Conservation (phyloP, 2,113 vertebrate species). For the Dendrocopos noguchii region DNA sequence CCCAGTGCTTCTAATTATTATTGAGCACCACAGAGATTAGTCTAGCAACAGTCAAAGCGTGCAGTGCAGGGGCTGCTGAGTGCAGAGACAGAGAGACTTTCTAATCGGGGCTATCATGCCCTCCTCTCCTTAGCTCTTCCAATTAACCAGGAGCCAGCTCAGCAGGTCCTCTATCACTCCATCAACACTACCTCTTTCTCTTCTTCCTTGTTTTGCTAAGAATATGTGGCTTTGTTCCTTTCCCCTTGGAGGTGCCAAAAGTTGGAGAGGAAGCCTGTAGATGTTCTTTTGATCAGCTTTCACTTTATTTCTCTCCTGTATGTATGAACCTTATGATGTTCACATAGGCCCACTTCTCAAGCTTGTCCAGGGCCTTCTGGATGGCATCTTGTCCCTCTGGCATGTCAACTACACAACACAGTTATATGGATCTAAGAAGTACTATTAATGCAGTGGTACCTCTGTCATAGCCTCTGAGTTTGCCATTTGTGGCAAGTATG, state of each 20-base stretch:
- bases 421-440: neutral
- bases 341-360: no score
- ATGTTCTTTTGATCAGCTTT: neutral
- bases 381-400: no score
- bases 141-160: neutral
- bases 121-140: neutral
- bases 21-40: neutral
- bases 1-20: neutral
- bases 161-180: neutral
- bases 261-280: neutral
- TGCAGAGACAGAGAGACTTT: neutral
- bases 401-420: no score
- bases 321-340: no score
- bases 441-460: neutral
- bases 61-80: neutral
- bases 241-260: neutral
- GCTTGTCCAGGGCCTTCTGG: no score
- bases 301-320: neutral
- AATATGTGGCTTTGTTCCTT: neutral
- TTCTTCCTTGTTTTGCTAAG: neutral
- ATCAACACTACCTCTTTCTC: neutral
- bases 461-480: neutral
- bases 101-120: accelerated
- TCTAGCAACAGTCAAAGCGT: neutral
- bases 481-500: neutral